phyloP scores from a whole-genome alignment of 2,113 vertebrate species.

The Catharus bicknelli region DNA sequence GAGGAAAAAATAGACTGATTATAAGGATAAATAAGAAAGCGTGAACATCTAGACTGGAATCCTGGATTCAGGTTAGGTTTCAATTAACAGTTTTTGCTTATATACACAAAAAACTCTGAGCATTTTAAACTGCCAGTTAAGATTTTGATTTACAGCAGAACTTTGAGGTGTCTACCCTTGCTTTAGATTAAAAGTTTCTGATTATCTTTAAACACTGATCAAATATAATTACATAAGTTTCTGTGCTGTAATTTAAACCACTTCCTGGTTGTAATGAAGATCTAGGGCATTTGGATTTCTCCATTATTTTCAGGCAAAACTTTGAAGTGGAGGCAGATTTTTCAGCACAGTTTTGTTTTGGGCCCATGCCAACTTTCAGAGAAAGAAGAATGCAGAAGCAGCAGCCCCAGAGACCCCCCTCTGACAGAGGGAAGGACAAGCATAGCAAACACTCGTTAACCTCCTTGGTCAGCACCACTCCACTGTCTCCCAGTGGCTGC shows the following conservation, averaged over 20 bases:
- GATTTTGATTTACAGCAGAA: not conserved
- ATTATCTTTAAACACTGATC: not conserved
- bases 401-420: not conserved
- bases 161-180: not conserved
- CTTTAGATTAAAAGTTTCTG: not conserved
- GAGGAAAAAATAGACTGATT: not conserved
- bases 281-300: not conserved
- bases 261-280: not conserved
- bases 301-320: not conserved
- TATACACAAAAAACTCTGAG: not conserved
- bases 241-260: not conserved
- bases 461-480: not conserved
- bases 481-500: constrained; percentile 47
- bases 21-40: not conserved
- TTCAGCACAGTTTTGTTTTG: not conserved
- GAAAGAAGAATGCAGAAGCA: not conserved
- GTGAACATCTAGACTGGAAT: not conserved
- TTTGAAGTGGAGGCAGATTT: not conserved
- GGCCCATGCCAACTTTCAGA: not conserved
- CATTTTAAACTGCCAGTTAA: not conserved
- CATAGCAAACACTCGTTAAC: not conserved
- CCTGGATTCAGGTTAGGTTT: not conserved
- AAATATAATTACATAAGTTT: not conserved
- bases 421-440: not conserved
- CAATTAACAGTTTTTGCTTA: not conserved